A percentile compares a stretch with the other conserved stretches of the same genome.
phyloP scores from a whole-genome alignment of 2,797 vertebrate species.

The Coregonus suidteri region DNA sequence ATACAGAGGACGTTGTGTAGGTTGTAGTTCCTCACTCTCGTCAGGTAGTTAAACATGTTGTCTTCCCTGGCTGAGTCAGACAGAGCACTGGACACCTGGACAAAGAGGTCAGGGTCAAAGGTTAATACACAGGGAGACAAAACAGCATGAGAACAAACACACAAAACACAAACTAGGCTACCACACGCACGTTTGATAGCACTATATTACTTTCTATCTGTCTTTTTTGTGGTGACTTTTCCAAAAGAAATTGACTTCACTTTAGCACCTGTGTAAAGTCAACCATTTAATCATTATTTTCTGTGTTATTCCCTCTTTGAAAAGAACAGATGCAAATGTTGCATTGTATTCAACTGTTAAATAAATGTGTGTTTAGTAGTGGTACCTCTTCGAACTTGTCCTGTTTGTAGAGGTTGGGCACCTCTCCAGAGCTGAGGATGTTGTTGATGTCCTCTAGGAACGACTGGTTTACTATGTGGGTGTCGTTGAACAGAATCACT shows the following conservation, averaged over 20 bases:
- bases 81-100: constrained; percentile 72
- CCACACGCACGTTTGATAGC: too few species aligned
- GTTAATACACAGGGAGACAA: not conserved
- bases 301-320: too few species aligned
- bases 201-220: too few species aligned
- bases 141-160: too few species aligned
- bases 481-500: constrained; percentile 87
- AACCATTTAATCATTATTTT: too few species aligned
- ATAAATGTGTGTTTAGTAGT: not conserved
- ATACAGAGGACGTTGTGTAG: too few species aligned
- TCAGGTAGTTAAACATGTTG: constrained; percentile 82
- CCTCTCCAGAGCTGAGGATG: constrained; percentile 88
- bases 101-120: not conserved
- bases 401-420: constrained; percentile 86
- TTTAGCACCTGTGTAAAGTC: too few species aligned
- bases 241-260: too few species aligned
- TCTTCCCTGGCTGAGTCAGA: constrained; percentile 78
- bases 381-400: constrained; percentile 80
- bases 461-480: constrained; percentile 82
- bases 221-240: too few species aligned
- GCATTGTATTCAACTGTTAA: too few species aligned
- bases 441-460: constrained; percentile 91
- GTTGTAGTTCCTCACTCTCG: constrained; percentile 81
- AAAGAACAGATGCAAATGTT: too few species aligned
- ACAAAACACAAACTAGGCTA: not conserved